Percentiles rank a stretch among this genome's conserved stretches.
phyloP scores from a whole-genome alignment of 53 echinoderm and acorn worm species.

The Temnopleurus reevesii region DNA sequence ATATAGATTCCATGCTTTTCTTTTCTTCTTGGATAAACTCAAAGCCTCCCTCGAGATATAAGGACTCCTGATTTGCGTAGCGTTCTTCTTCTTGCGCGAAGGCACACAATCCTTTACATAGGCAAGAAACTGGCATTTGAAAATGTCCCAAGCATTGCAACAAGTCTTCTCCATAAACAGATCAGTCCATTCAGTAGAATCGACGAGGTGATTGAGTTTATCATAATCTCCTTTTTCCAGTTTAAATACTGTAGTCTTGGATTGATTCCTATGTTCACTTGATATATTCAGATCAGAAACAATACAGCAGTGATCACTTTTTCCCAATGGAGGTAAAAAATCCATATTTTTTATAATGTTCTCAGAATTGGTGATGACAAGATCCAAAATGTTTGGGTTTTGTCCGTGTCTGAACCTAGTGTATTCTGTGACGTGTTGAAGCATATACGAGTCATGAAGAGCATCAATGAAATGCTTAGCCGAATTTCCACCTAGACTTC shows the following conservation, averaged over 20 bases:
- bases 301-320: constrained; percentile 34
- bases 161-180: background rate
- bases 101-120: too few relatives aligned
- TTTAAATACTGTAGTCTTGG: background rate
- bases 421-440: background rate
- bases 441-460: background rate
- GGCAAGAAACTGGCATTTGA: too few relatives aligned
- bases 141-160: background rate
- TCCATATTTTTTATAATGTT: background rate
- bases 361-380: constrained; percentile 5
- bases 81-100: too few relatives aligned
- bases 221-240: constrained; percentile 30
- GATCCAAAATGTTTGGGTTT: constrained; percentile 15
- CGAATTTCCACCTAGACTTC: background rate
- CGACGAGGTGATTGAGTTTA: background rate
- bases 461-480: constrained; percentile 9
- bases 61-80: too few relatives aligned
- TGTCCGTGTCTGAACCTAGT: constrained; percentile 9
- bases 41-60: too few relatives aligned
- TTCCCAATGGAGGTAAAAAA: constrained; percentile 10
- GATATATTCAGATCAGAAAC: background rate
- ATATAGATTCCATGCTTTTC: too few relatives aligned
- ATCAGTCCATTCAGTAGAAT: background rate
- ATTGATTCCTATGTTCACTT: background rate
- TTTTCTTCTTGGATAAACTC: too few relatives aligned